These are phyloP conservation scores for Pterostichus madidus DNA, from an alignment of 2,888 invertebrate species.

Conservation along the genomic window DNA sequence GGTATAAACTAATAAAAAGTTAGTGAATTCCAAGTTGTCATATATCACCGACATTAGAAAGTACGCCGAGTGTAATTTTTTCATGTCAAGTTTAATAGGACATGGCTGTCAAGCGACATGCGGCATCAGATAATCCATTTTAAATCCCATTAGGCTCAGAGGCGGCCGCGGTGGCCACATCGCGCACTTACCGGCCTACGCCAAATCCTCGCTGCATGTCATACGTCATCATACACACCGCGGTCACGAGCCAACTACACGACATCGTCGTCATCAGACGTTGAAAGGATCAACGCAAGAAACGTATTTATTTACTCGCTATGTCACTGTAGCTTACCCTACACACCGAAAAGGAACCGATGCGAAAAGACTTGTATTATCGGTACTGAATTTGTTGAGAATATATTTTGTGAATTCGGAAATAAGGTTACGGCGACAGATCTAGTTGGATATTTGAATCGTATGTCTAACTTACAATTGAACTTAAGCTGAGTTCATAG, in stretches of 20 bases:
- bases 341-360: background rate
- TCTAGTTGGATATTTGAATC: too few species aligned
- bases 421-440: too few species aligned
- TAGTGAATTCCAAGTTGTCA: conserved; percentile 34
- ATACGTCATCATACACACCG: conserved; percentile 59
- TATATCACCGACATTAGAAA: conserved; percentile 34
- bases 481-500: too few species aligned
- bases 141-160: conserved; percentile 54
- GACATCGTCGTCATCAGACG: background rate
- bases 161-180: conserved; percentile 4
- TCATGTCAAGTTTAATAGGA: conserved; percentile 61
- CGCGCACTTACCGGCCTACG: conserved; percentile 45
- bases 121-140: conserved; percentile 63
- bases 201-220: conserved; percentile 43
- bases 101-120: conserved; percentile 54
- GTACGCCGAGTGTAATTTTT: conserved; percentile 55
- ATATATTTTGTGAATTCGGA: too few species aligned
- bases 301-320: conserved; percentile 40
- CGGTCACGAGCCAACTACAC: background rate
- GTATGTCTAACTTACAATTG: too few species aligned
- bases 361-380: background rate
- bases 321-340: background rate
- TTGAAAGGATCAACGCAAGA: conserved; percentile 31
- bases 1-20: conserved; percentile 41
- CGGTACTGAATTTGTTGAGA: background rate